Evolutionary conservation across 2,888 invertebrate species (phyloP).

Genomic region (Macrosoma leucophasiata): DNA sequence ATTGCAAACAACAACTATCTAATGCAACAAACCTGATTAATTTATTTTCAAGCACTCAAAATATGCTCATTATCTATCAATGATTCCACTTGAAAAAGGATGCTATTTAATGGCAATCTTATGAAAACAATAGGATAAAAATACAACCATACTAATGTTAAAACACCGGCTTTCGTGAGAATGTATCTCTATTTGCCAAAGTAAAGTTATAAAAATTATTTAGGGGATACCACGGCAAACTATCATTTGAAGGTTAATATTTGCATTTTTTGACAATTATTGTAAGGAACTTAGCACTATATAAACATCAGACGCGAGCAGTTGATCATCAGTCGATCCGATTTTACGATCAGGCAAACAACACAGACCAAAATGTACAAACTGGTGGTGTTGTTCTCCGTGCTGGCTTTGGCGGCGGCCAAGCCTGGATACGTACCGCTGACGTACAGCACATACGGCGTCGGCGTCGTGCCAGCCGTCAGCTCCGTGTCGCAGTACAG

Average conservation of each 20-base stretch:
- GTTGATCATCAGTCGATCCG: conserved; percentile 57
- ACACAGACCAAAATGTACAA: conserved; percentile 71
- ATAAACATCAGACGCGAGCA: conserved; percentile 44
- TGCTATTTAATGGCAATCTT: too few relatives aligned
- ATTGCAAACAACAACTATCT: too few relatives aligned
- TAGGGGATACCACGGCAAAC: conserved; percentile 15
- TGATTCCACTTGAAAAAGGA: too few relatives aligned
- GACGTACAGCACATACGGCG: conserved; percentile 40
- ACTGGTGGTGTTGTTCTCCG: conserved; percentile 78
- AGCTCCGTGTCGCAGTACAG: conserved; percentile 37
- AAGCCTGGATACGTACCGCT: conserved; percentile 53
- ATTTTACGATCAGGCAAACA: conserved; percentile 45
- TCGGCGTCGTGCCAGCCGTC: conserved; percentile 29
- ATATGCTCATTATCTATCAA: too few relatives aligned
- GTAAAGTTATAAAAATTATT: conserved; percentile 22
- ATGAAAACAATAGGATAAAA: not conserved
- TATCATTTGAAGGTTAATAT: conserved; percentile 51
- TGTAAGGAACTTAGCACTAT: conserved; percentile 36
- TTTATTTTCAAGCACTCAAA: too few relatives aligned
- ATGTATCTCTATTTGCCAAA: conserved; percentile 15
- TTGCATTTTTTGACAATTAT: conserved; percentile 43
- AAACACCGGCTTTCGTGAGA: conserved; percentile 19
- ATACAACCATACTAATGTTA: conserved; percentile 11
- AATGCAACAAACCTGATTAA: too few relatives aligned
- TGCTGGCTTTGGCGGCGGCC: conserved; percentile 75